Percentiles rank a stretch among this genome's conserved stretches.
phyloP scores from a whole-genome alignment of 2,797 vertebrate species.

The Geotrypetes seraphini region DNA sequence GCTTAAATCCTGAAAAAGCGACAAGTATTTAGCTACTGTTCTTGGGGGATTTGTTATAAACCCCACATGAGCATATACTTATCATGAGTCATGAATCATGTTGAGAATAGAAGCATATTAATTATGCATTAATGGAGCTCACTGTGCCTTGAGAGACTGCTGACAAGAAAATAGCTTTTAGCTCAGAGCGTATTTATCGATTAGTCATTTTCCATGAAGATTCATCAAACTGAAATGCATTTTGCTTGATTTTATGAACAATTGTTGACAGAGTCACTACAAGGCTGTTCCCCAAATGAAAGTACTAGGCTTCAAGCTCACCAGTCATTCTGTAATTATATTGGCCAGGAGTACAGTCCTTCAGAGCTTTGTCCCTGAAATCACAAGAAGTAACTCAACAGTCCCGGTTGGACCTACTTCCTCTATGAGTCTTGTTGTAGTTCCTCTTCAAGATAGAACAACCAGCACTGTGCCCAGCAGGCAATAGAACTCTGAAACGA shows the following conservation, averaged over 20 bases:
- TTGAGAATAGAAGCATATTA: slow-evolving; percentile 38
- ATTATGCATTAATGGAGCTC: slow-evolving; percentile 5
- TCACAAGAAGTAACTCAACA: too few relatives aligned
- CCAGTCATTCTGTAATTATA: too few relatives aligned
- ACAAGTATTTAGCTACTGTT: slow-evolving; percentile 27
- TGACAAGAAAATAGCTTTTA: neutral
- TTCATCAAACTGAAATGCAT: slow-evolving; percentile 6
- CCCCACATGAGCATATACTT: slow-evolving; percentile 46
- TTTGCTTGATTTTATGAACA: slow-evolving; percentile 2
- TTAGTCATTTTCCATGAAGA: neutral
- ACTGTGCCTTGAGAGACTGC: neutral
- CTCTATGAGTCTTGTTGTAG: too few relatives aligned
- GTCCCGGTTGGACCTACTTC: too few relatives aligned
- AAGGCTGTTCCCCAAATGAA: neutral
- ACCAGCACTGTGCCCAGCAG: too few relatives aligned
- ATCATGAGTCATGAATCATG: slow-evolving; percentile 34
- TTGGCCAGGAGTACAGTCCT: too few relatives aligned
- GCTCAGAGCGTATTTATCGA: neutral
- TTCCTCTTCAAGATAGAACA: too few relatives aligned
- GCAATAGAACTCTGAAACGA: too few relatives aligned
- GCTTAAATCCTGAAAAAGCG: too few relatives aligned
- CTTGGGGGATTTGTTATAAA: slow-evolving; percentile 35
- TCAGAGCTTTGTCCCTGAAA: too few relatives aligned
- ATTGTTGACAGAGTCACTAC: slow-evolving; percentile 14
- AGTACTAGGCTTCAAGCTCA: slow-evolving; percentile 2